Percentiles rank a stretch among this genome's conserved stretches.
Evolutionary conservation across 2,888 invertebrate species (phyloP).

Genomic region (Drosophila neotestacea): DNA sequence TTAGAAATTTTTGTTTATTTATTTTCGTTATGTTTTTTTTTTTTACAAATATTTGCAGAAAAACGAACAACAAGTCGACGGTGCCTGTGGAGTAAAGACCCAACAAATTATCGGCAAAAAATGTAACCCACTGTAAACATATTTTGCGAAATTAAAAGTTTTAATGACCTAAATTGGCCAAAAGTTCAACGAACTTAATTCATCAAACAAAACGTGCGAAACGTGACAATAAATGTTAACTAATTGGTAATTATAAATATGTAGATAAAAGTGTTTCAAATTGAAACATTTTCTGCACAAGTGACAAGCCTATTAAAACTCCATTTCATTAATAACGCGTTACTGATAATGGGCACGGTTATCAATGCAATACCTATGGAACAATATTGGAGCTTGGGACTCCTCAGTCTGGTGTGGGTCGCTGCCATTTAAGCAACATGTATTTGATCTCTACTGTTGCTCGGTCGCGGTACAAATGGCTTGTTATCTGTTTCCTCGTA

Average conservation of each 20-base stretch:
- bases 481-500: slow-evolving; percentile 11
- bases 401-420: slow-evolving; percentile 27
- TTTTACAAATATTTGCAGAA: too few species aligned
- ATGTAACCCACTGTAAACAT: too few species aligned
- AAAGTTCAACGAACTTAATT: neutral
- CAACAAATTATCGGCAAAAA: too few species aligned
- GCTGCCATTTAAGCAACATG: slow-evolving; percentile 29
- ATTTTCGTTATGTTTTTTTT: too few species aligned
- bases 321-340: slow-evolving; percentile 2
- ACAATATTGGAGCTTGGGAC: neutral
- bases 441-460: slow-evolving; percentile 4
- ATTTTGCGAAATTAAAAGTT: neutral
- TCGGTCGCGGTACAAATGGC: slow-evolving; percentile 35
- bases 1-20: too few species aligned
- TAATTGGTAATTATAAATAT: slow-evolving; percentile 2
- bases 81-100: too few species aligned
- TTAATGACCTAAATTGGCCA: neutral
- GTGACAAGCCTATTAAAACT: slow-evolving; percentile 4
- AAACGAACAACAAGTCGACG: too few species aligned
- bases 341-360: slow-evolving; percentile 5
- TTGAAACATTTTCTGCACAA: neutral
- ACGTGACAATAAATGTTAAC: slow-evolving; percentile 1
- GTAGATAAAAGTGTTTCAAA: neutral
- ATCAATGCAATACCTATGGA: neutral
- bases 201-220: slow-evolving; percentile 5